Percentiles rank a stretch among this genome's conserved stretches.
phyloP scores from a whole-genome alignment of 2,113 vertebrate species.

The Pungitius pungitius region DNA sequence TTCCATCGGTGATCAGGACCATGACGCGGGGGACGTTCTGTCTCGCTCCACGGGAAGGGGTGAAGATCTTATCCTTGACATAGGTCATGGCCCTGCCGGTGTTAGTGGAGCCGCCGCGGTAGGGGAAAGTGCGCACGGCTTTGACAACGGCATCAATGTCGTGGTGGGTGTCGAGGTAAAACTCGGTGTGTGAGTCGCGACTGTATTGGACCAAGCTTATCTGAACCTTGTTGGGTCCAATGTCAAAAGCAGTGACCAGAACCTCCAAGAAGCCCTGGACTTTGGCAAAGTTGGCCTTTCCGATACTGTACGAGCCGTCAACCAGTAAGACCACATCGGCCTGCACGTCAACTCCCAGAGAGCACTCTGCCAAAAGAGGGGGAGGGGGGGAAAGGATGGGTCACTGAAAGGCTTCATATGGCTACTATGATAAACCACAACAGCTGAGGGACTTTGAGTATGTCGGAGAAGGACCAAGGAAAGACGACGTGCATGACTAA shows the following conservation, averaged over 20 bases:
- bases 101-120: constrained; percentile 98
- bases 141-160: constrained; percentile 89
- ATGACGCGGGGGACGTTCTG: constrained; percentile 94
- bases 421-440: not conserved
- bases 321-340: constrained; percentile 97
- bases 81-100: constrained; percentile 99
- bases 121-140: constrained; percentile 94
- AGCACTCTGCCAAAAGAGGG: constrained; percentile 87
- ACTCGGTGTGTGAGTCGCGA: constrained; percentile 95
- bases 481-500: not conserved
- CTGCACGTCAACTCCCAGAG: constrained; percentile 96
- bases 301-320: constrained; percentile 98
- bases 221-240: constrained; percentile 91
- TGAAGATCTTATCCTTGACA: constrained; percentile 93
- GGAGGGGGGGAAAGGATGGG: constrained; percentile 66
- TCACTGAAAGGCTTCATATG: constrained; percentile 55
- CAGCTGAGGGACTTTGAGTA: not conserved
- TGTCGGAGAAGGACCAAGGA: not conserved
- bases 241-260: constrained; percentile 94
- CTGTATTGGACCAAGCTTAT: constrained; percentile 99
- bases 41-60: constrained; percentile 88
- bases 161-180: constrained; percentile 92
- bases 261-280: constrained; percentile 96
- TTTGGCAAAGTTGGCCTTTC: constrained; percentile 98
- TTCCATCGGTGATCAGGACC: constrained; percentile 99